A percentile compares a stretch with the other conserved stretches of the same genome.
These are phyloP conservation scores for Hyla sarda DNA, from an alignment of 2,113 vertebrate species.

Conservation along the genomic window DNA sequence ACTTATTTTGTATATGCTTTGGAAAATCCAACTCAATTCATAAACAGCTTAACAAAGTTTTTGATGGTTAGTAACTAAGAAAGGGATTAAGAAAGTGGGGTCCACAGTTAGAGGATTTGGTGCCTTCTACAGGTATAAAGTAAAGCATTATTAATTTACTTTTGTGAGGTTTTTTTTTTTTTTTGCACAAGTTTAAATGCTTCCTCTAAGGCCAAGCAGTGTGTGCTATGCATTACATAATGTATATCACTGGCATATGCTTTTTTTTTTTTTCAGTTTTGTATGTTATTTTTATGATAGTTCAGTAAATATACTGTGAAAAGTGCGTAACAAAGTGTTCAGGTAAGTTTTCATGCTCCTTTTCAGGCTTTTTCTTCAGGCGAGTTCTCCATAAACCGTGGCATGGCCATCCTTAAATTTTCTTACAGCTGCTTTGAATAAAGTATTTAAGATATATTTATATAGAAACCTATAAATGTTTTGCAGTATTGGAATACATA, in stretches of 20 bases:
- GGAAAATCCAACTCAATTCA: constrained; percentile 93
- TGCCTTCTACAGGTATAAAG: constrained; percentile 73
- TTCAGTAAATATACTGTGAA: constrained; percentile 90
- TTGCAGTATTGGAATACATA: constrained; percentile 71
- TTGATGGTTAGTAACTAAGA: constrained; percentile 3
- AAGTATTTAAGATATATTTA: constrained; percentile 66
- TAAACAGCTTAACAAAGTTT: constrained; percentile 80
- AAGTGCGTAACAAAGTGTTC: constrained; percentile 86
- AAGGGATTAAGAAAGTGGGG: background rate
- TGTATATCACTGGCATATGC: constrained; percentile 89
- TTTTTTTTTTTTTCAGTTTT: constrained; percentile 78
- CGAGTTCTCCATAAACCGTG: background rate
- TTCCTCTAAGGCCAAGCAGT: constrained; percentile 92
- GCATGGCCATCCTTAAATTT: constrained; percentile 54
- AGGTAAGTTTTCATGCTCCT: constrained; percentile 83
- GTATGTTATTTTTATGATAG: constrained; percentile 79
- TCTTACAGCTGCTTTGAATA: constrained; percentile 72
- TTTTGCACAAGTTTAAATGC: constrained; percentile 88
- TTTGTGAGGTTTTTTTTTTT: background rate
- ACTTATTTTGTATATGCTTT: constrained; percentile 91
- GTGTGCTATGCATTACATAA: constrained; percentile 95
- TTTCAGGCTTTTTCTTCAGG: constrained; percentile 65
- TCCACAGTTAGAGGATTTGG: constrained; percentile 71
- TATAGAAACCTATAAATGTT: constrained; percentile 71
- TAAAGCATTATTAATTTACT: constrained; percentile 80